Base-by-base conservation (phyloP, 1,140 invertebrate species). In the Cephus cinctus region DNA sequence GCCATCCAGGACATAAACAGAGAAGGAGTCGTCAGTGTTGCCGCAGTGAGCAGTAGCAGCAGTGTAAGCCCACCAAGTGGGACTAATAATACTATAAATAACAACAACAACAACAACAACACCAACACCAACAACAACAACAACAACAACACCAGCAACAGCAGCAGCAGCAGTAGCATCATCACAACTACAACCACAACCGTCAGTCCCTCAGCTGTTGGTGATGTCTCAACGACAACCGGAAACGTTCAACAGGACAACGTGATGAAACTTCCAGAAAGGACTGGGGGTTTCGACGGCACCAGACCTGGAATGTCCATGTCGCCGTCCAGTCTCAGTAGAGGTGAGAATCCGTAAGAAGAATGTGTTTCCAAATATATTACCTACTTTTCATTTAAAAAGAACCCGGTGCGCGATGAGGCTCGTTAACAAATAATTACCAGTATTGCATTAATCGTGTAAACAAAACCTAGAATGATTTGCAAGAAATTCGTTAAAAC, bases 1-100 rank as follows among this genome's bases (percentile, higher is more conserved):
- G 87, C 87, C 0, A 80, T 90, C 38, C 88, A 90, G 61, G 88
- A 90, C 61, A 78, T 80, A 25, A 83, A 86, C 5, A 67, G 85
- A 11, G 84, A 86, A 48, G 84, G 83, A 27, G 83, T 85, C 19
- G 77, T 83, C 2, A 80, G 77, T 59, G 83, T 82, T 22, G 76
- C 87, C 4, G 80, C 87, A 1, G 84, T 88, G 34, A 83, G 75
- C 43, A 80, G 75, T 32, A 73, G 71, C 39, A 75, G 48, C 38
- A 54, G 60, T 32, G 50, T 4, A 42, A 51, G 40, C 50, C 49
- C 43, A 58, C 49, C 36, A 48, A 58, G 56, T 40, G 53, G 47
- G 48, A 40, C 31, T 45, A 61, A 60, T 47, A 57, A 52, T n/a
- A 48, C 47, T 11, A 49, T 30, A 2, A 51, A 9, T 11, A 49